Conservation (phyloP, 2,888 invertebrate species). For the Caenorhabditis sp. region DNA sequence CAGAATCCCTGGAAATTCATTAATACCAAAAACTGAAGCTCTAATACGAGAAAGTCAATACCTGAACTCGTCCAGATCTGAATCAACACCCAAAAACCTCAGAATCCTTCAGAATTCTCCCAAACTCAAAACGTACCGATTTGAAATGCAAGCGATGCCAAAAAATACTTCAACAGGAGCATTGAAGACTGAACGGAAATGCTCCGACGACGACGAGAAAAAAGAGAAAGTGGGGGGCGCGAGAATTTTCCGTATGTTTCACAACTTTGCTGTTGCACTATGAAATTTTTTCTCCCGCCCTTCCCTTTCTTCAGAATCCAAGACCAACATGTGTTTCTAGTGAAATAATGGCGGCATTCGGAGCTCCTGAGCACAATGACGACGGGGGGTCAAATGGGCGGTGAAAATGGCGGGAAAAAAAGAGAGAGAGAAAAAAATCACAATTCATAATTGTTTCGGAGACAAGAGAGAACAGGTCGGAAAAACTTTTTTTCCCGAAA, state of each 20-base stretch:
- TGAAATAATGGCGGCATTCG: constrained; percentile 41
- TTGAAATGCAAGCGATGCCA: neutral
- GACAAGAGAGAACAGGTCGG: no score
- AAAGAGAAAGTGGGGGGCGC: neutral
- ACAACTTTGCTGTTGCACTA: no score
- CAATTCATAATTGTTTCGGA: constrained; percentile 60
- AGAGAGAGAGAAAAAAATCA: neutral
- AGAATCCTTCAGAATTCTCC: neutral
- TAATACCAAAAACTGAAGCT: no score
- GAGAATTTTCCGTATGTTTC: no score
- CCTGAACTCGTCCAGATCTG: no score
- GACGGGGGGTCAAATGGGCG: constrained; percentile 28
- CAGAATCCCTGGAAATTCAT: no score
- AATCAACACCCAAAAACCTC: no score
- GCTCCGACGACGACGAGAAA: neutral
- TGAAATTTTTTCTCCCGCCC: neutral
- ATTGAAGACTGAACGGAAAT: constrained; percentile 3
- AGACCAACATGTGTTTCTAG: constrained; percentile 46
- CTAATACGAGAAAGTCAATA: no score
- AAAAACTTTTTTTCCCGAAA: no score
- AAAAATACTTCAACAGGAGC: constrained; percentile 30
- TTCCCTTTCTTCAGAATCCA: neutral
- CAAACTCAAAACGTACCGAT: constrained; percentile 25
- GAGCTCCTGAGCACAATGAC: no score
- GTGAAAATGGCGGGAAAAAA: neutral